A percentile compares a stretch with the other conserved stretches of the same genome.
Conservation (phyloP, 1,140 invertebrate species). For the Papilio polyxenes region DNA sequence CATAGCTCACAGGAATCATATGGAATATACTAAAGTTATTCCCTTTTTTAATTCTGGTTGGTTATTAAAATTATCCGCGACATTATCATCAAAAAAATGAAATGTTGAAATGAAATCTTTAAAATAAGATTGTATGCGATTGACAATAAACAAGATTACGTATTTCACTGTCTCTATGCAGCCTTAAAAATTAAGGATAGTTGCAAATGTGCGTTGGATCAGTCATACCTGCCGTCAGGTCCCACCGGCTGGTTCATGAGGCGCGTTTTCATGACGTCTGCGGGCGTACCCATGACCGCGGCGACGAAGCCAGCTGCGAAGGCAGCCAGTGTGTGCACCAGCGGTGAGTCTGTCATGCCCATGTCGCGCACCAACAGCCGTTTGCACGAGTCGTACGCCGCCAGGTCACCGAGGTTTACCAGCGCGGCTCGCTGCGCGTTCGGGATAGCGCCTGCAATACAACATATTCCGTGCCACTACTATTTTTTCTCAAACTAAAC, state of each 20-base stretch:
- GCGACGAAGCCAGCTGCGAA: slow-evolving; percentile 92
- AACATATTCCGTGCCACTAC: background rate
- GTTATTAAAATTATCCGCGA: background rate
- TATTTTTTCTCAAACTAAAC: too few relatives aligned
- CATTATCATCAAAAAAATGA: background rate
- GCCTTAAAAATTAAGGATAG: background rate
- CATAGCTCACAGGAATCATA: background rate
- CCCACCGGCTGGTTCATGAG: slow-evolving; percentile 97
- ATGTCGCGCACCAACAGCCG: slow-evolving; percentile 89
- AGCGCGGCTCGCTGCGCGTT: slow-evolving; percentile 94
- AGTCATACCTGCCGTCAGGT: slow-evolving; percentile 85
- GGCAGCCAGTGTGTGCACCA: slow-evolving; percentile 90
- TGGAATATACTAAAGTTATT: background rate
- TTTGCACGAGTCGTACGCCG: slow-evolving; percentile 95
- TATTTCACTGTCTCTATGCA: too few relatives aligned
- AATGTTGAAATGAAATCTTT: too few relatives aligned
- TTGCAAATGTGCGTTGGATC: background rate
- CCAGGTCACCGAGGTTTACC: slow-evolving; percentile 91
- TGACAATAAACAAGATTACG: too few relatives aligned
- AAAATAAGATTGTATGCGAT: too few relatives aligned
- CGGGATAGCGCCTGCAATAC: slow-evolving; percentile 84
- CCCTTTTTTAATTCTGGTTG: background rate
- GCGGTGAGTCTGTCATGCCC: slow-evolving; percentile 87
- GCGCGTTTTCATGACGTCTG: slow-evolving; percentile 95
- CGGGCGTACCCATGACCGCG: slow-evolving; percentile 93